Conservation (phyloP, 1,140 invertebrate species). For the Mylabris phalerata region DNA sequence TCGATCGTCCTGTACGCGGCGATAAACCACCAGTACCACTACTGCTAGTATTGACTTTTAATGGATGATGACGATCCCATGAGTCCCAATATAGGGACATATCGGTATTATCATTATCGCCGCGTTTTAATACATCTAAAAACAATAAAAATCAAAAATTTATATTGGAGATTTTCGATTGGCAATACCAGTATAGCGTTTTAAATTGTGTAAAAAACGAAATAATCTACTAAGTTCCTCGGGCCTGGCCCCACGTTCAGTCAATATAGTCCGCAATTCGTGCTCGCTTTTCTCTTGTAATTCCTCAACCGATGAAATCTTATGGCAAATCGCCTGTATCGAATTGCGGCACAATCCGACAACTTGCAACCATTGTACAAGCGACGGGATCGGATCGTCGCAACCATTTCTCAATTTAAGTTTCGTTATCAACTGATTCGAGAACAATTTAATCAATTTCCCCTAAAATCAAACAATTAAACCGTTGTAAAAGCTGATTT, state of each 20-base stretch:
- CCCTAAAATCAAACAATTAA: constrained; percentile 56
- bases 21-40: constrained; percentile 46
- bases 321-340: constrained; percentile 48
- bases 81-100: constrained; percentile 86
- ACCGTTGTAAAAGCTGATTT: neutral
- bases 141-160: neutral
- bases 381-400: constrained; percentile 61
- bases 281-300: constrained; percentile 77
- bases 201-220: constrained; percentile 76
- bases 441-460: constrained; percentile 90
- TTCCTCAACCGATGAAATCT: constrained; percentile 65
- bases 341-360: constrained; percentile 58
- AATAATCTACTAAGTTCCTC: constrained; percentile 75
- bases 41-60: constrained; percentile 21
- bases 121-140: constrained; percentile 55
- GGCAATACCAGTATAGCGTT: constrained; percentile 67
- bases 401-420: constrained; percentile 57
- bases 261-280: constrained; percentile 68
- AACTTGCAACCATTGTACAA: constrained; percentile 85
- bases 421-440: constrained; percentile 82
- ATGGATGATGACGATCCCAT: constrained; percentile 59
- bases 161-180: neutral
- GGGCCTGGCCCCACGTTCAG: constrained; percentile 56
- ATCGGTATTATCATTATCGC: constrained; percentile 50
- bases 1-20: constrained; percentile 50